These are phyloP conservation scores for Drosophila ustulata DNA, from an alignment of 2,888 invertebrate species.

Conservation along the genomic window DNA sequence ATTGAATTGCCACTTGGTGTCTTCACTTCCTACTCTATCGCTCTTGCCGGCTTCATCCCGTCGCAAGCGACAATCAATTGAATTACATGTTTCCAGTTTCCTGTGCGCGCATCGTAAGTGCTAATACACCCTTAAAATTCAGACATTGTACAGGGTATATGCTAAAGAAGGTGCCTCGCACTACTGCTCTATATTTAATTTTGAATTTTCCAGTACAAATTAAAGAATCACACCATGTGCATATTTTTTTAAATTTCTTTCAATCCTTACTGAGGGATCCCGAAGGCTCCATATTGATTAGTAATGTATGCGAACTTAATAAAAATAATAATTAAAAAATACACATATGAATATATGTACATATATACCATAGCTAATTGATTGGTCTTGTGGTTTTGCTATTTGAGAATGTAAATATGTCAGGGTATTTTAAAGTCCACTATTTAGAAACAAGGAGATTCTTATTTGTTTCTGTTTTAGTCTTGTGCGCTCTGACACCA, in stretches of 20 bases:
- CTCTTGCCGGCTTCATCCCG: conserved; percentile 37
- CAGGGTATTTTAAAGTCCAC: conserved; percentile 14
- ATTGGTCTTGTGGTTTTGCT: too few species aligned
- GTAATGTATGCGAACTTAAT: too few species aligned
- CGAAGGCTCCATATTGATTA: too few species aligned
- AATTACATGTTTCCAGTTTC: conserved; percentile 73
- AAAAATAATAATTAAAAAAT: too few species aligned
- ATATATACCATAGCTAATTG: too few species aligned
- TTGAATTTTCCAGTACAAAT: too few species aligned
- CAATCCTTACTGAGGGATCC: too few species aligned
- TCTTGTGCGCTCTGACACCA: conserved; percentile 45
- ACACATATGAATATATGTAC: too few species aligned
- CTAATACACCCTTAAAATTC: conserved; percentile 25
- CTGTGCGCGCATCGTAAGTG: conserved; percentile 72
- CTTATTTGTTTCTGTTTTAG: conserved; percentile 23
- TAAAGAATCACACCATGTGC: too few species aligned
- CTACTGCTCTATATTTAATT: not conserved
- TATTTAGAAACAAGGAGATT: not conserved
- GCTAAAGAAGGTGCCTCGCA: not conserved
- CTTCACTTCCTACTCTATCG: conserved; percentile 3
- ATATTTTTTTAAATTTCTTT: too few species aligned
- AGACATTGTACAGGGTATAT: conserved; percentile 3
- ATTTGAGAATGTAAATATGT: not conserved
- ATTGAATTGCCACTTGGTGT: conserved; percentile 65
- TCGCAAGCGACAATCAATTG: conserved; percentile 69